Percentiles rank a stretch among this genome's conserved stretches.
Evolutionary conservation across 2,888 invertebrate species (phyloP).

Genomic region (Argyra leucocephala): DNA sequence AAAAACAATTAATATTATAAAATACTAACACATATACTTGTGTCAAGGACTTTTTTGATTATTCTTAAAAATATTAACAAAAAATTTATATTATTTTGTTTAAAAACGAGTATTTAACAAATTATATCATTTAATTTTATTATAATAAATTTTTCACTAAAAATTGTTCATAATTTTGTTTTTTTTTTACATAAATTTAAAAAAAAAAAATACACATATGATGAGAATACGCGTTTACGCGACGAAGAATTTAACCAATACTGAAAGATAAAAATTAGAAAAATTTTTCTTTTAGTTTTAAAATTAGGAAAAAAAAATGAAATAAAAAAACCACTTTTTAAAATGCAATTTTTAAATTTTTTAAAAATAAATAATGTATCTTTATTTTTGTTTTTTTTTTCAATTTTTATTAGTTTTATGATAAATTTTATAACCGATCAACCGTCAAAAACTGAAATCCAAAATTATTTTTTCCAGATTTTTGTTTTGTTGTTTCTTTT

Average conservation of each 20-base stretch:
- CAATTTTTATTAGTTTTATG: too few relatives aligned
- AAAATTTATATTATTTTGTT: neutral
- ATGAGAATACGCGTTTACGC: neutral
- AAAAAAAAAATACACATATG: neutral
- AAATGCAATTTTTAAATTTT: too few relatives aligned
- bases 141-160: too few relatives aligned
- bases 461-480: too few relatives aligned
- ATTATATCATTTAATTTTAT: neutral
- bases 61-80: neutral
- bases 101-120: neutral
- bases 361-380: too few relatives aligned
- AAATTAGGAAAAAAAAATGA: too few relatives aligned
- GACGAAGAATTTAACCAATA: neutral
- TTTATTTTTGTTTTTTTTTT: too few relatives aligned
- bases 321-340: too few relatives aligned
- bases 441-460: too few relatives aligned
- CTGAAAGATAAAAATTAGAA: neutral
- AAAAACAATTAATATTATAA: neutral
- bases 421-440: too few relatives aligned
- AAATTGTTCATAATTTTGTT: neutral
- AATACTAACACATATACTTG: neutral
- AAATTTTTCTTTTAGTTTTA: too few relatives aligned
- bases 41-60: neutral
- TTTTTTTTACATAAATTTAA: neutral
- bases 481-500: too few relatives aligned